Conservation (phyloP, 2,113 vertebrate genomes). For the Eleginops maclovinus region DNA sequence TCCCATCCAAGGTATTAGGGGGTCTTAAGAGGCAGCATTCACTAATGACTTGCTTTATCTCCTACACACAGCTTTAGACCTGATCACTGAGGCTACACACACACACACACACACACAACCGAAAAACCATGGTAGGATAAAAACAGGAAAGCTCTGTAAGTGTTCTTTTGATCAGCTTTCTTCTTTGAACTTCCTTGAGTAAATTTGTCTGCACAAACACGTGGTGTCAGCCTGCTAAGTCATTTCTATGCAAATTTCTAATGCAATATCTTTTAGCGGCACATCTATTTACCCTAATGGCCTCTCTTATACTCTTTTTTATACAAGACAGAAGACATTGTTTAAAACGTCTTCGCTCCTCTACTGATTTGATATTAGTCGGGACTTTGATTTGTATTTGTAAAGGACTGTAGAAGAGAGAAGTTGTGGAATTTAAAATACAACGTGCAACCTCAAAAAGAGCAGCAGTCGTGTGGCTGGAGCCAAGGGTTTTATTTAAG, state of each 20-base stretch:
- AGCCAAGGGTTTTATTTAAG: slow-evolving; percentile 47
- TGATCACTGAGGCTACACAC: slow-evolving; percentile 69
- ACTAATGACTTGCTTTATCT: slow-evolving; percentile 82
- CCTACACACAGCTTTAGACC: slow-evolving; percentile 76
- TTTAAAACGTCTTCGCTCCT: background rate
- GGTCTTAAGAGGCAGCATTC: slow-evolving; percentile 79
- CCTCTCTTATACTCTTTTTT: background rate
- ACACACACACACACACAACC: slow-evolving; percentile 15
- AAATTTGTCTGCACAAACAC: background rate
- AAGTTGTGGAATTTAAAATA: background rate
- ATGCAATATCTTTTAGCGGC: background rate
- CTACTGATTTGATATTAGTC: background rate
- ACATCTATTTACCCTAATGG: slow-evolving; percentile 3
- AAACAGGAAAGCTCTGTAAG: background rate
- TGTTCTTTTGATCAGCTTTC: slow-evolving; percentile 28
- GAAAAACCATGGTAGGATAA: too few species aligned
- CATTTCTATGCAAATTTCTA: background rate
- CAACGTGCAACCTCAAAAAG: background rate
- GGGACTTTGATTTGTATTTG: background rate
- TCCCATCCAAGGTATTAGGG: slow-evolving; percentile 76
- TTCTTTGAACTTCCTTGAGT: background rate
- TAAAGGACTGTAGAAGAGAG: background rate
- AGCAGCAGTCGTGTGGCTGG: background rate
- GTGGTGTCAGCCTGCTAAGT: background rate
- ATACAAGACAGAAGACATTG: background rate